These are phyloP conservation scores for Physocephala rufipes DNA, from an alignment of 2,888 invertebrate species.

Conservation along the genomic window DNA sequence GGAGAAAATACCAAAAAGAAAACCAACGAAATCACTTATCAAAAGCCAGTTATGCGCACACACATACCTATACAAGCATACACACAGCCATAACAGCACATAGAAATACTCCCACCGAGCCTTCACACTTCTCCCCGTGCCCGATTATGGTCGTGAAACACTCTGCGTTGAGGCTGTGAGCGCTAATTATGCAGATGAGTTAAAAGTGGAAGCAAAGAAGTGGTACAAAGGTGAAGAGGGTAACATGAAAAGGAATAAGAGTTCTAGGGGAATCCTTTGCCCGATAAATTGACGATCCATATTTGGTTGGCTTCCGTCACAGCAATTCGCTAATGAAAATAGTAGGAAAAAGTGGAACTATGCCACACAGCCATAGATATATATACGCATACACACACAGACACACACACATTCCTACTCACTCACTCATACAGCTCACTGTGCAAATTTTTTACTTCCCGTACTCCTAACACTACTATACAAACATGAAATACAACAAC, in stretches of 20 bases:
- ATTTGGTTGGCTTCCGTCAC: too few relatives aligned
- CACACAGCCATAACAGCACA: neutral
- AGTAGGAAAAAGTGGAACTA: too few relatives aligned
- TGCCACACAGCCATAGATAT: neutral
- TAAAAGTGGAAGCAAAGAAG: too few relatives aligned
- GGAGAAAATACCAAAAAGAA: neutral
- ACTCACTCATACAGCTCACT: neutral
- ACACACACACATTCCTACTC: neutral
- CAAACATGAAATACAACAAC: too few relatives aligned
- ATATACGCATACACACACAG: neutral
- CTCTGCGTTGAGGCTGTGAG: neutral
- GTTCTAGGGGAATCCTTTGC: neutral
- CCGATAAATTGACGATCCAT: too few relatives aligned
- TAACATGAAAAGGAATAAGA: neutral
- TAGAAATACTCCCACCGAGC: neutral
- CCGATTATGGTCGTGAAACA: neutral
- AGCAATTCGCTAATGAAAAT: too few relatives aligned
- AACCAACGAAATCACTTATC: constrained; percentile 5
- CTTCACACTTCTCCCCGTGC: neutral
- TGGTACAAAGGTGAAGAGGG: too few relatives aligned
- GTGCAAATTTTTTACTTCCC: too few relatives aligned
- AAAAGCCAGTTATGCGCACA: neutral
- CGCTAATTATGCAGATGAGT: constrained; percentile 33
- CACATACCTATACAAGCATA: neutral
- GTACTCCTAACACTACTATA: too few relatives aligned